Percentiles rank a stretch among this genome's conserved stretches.
These are phyloP conservation scores for Paratrypauchen microcephalus DNA, from an alignment of 2,797 vertebrate species.

Conservation along the genomic window DNA sequence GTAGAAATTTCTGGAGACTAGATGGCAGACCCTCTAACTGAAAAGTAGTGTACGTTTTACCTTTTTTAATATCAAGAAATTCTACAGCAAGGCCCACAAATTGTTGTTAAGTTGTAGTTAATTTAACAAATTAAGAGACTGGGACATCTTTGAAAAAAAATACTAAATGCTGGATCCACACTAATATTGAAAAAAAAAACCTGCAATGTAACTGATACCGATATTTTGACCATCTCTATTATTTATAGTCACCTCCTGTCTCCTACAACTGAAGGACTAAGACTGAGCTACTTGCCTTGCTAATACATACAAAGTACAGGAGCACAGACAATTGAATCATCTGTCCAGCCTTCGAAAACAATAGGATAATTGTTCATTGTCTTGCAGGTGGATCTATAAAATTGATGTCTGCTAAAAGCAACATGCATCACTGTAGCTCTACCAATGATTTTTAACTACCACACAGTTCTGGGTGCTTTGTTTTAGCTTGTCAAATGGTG, in stretches of 20 bases:
- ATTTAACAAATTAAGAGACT: too few relatives aligned
- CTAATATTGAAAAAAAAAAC: too few relatives aligned
- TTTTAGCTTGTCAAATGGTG: conserved; percentile 15
- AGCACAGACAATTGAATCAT: conserved; percentile 18
- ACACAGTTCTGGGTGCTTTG: conserved; percentile 6
- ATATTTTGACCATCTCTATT: neutral
- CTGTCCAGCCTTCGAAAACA: conserved; percentile 9
- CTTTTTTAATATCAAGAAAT: too few relatives aligned
- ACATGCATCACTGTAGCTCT: conserved; percentile 25
- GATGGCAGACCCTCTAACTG: too few relatives aligned
- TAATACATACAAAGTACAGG: conserved; percentile 8
- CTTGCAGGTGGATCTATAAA: conserved; percentile 28
- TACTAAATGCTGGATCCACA: too few relatives aligned
- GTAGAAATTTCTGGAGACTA: too few relatives aligned
- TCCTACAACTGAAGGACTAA: neutral
- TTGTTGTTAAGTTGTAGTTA: too few relatives aligned
- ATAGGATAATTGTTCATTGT: conserved; percentile 34
- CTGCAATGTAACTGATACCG: too few relatives aligned
- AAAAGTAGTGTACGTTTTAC: too few relatives aligned
- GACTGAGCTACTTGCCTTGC: neutral
- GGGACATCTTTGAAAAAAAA: neutral
- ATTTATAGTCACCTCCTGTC: conserved; percentile 21
- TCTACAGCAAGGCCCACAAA: too few relatives aligned
- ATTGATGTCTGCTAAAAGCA: conserved; percentile 28
- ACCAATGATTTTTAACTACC: conserved; percentile 15